phyloP scores from a whole-genome alignment of 2,797 vertebrate species.

The Manis javanica region DNA sequence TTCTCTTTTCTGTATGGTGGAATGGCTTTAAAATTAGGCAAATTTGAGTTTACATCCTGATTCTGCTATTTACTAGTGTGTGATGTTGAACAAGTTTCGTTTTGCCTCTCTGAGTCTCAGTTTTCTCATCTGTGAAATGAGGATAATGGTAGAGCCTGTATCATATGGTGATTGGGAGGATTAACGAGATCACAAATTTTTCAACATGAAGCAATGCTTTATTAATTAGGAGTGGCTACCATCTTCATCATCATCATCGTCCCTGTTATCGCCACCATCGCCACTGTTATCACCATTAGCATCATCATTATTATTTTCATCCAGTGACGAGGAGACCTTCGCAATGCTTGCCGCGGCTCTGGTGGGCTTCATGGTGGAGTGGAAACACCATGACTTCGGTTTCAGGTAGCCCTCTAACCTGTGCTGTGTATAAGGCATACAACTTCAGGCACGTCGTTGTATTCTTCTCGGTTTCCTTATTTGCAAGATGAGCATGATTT shows the following conservation, averaged over 20 bases:
- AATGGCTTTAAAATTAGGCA: not conserved
- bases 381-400: not conserved
- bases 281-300: no score
- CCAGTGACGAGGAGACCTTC: not conserved
- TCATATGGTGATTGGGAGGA: not conserved
- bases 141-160: not conserved
- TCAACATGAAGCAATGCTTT: not conserved
- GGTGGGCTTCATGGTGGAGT: accelerated
- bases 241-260: not conserved
- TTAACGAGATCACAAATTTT: not conserved
- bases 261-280: not conserved
- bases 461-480: not conserved
- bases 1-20: not conserved
- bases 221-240: not conserved
- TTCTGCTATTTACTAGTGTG: not conserved
- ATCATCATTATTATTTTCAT: not conserved
- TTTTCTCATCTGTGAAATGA: not conserved
- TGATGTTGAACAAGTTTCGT: not conserved
- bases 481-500: not conserved
- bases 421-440: not conserved
- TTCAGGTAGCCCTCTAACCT: not conserved
- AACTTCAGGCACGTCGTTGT: not conserved
- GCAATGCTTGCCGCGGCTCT: accelerated
- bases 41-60: not conserved
- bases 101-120: not conserved